Evolutionary conservation across 2,888 invertebrate species (phyloP), one percentile per base, ranked within the genome.

Genomic region (Sphaerophoria rueppellii): DNA sequence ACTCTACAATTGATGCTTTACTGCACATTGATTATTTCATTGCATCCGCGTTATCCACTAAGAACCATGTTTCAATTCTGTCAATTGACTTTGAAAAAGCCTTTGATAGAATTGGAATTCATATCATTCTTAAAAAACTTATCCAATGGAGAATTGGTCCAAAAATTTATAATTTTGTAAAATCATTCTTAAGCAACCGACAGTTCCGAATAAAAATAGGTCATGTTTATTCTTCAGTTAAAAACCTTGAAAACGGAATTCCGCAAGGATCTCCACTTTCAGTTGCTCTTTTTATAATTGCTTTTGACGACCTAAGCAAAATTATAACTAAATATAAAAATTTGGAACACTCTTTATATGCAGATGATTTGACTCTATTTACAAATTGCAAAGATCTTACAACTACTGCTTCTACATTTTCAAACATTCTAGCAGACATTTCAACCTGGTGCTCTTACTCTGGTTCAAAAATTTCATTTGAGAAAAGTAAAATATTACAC

Each of bases 401-500:
- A 40, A 40, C 14, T 55, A 55, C 55, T 60, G 58, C 58, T 9
- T 43, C 40, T 16, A 60, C 16, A 40, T 60, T 60, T 60, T 60
- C 58, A 40, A 60, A 60, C 11, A 43, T 43, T 43, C 43, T 43
- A 11, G 11, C 43, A 43, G 43, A 43, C 11, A 43, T 43, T 43
- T 5, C 43, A 43, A 12, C 43, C 43, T 43, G 43, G 43, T 5
- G 43, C 11, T 43, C 43, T 5, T 43, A 43, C 43, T 43, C 43
- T 12, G 11, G 43, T 43, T 43, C 43, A 2, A 43, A 43, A 43
- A 43, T 43, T n/a, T 40, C 34, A 40, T 40, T 60, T 0, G 58
- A 60, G 40, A 60, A 60, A 43, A 60, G 40, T 60, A 37, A 57
- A 57, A 55, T 55, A 9, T 34, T 32, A 55, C 55, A 55, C 55